phyloP scores from a whole-genome alignment of 2,113 vertebrate species.

The Casuarius casuarius region DNA sequence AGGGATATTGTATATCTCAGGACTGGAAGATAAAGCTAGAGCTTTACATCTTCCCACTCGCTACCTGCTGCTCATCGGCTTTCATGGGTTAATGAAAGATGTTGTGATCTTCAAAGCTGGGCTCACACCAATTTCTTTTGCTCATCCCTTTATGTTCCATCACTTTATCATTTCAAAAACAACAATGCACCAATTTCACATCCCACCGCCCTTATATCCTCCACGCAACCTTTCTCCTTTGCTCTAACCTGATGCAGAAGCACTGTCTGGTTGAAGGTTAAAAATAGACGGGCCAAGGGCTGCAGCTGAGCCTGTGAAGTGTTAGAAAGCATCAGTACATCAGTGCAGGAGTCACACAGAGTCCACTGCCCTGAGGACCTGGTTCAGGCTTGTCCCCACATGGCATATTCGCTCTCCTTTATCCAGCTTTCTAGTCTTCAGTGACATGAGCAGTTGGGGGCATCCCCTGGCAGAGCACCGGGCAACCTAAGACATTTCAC shows the following conservation, averaged over 20 bases:
- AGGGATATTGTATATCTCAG: neutral
- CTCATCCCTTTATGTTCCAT: neutral
- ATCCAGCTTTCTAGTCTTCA: neutral
- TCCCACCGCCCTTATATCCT: neutral
- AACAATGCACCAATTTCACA: accelerated
- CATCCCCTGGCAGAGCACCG: neutral
- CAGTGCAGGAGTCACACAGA: neutral
- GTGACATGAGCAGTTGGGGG: accelerated
- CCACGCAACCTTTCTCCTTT: neutral
- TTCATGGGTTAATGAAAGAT: neutral
- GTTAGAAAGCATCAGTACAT: neutral
- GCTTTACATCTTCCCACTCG: slow-evolving; percentile 44
- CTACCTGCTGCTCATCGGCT: slow-evolving; percentile 4
- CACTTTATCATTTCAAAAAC: neutral
- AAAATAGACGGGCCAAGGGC: neutral
- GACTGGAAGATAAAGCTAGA: slow-evolving; percentile 37
- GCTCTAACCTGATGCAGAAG: neutral
- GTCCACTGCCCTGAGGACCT: neutral
- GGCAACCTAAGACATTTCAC: neutral
- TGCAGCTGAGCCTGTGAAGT: neutral
- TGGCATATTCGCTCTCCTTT: neutral
- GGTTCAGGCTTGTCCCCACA: neutral
- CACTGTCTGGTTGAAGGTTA: neutral
- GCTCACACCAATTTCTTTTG: neutral
- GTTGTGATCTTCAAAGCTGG: neutral